These are phyloP conservation scores for Xiphorhynchus erythropygius DNA, from an alignment of 2,797 vertebrate genomes.

Conservation along the genomic window DNA sequence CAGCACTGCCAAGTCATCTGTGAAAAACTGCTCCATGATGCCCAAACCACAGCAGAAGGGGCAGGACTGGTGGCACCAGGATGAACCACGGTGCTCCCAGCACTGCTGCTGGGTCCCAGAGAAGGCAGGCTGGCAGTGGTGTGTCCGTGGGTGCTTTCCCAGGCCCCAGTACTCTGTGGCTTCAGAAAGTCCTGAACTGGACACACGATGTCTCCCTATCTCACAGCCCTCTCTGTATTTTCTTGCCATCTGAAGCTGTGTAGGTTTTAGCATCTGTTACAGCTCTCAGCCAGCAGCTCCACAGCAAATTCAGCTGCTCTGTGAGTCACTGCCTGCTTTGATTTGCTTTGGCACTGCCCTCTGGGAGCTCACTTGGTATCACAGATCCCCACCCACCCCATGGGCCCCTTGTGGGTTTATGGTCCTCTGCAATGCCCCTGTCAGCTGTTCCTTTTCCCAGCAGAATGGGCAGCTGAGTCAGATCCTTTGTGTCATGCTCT, in stretches of 20 bases:
- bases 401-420: background rate
- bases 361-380: background rate
- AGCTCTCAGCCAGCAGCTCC: background rate
- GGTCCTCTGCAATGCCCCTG: background rate
- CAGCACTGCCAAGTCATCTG: background rate
- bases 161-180: background rate
- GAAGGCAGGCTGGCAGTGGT: background rate
- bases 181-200: background rate
- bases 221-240: background rate
- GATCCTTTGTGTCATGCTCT: background rate
- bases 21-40: background rate
- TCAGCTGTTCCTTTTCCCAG: background rate
- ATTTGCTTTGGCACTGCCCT: background rate
- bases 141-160: background rate
- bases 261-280: rapidly evolving
- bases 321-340: background rate
- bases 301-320: background rate
- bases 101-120: background rate
- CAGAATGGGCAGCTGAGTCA: background rate
- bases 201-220: rapidly evolving
- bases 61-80: rapidly evolving
- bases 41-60: rapidly evolving
- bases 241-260: background rate
- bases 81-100: rapidly evolving
- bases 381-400: background rate